Conservation (phyloP, 2,888 invertebrate species). For the Stenurella melanura region DNA sequence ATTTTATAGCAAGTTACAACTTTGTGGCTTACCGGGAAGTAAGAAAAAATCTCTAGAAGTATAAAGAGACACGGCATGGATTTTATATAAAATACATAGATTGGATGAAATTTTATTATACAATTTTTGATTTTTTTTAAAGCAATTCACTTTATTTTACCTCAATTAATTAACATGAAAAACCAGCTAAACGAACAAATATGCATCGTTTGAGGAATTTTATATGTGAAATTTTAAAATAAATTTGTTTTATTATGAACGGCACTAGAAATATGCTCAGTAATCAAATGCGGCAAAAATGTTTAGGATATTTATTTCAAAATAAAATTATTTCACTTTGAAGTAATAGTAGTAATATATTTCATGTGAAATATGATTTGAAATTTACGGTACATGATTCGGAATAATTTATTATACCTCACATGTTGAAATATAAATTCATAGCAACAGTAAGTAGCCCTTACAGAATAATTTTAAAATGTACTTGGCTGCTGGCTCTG, state of each 20-base stretch:
- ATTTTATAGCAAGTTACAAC: too few species aligned
- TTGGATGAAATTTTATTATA: too few species aligned
- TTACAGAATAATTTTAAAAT: background rate
- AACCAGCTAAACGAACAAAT: too few species aligned
- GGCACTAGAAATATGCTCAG: background rate
- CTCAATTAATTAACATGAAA: too few species aligned
- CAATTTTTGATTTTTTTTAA: too few species aligned
- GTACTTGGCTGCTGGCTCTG: background rate
- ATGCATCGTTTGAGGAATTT: too few species aligned
- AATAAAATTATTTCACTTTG: background rate
- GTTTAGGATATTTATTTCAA: background rate
- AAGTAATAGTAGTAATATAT: background rate
- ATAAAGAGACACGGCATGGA: too few species aligned
- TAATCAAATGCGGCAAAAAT: background rate
- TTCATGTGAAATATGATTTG: background rate
- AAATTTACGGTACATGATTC: background rate
- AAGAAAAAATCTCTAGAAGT: too few species aligned
- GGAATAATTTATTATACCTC: background rate
- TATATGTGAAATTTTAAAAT: too few species aligned
- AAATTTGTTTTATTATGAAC: background rate
- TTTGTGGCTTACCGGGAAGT: too few species aligned
- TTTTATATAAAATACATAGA: too few species aligned
- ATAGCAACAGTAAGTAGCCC: background rate
- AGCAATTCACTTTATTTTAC: too few species aligned
- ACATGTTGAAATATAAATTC: background rate